phyloP scores from a whole-genome alignment of 2,113 vertebrate genomes.

The Oncorhynchus gorbuscha region DNA sequence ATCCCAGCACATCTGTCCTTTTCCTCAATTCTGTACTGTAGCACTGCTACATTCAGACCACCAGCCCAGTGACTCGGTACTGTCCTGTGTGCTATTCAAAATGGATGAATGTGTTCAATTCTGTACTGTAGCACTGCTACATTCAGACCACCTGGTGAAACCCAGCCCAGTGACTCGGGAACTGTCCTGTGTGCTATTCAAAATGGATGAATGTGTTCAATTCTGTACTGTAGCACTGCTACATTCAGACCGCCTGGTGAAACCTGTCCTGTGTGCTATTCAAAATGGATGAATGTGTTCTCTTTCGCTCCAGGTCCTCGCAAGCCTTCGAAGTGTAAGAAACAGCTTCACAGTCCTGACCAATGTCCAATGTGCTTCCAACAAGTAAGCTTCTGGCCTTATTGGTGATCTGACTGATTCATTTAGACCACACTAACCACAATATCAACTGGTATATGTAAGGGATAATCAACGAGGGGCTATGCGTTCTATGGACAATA shows the following conservation, averaged over 20 bases:
- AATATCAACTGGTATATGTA: too few species aligned
- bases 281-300: not conserved
- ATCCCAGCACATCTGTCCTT: not conserved
- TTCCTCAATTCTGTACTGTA: too few species aligned
- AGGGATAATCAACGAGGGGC: too few species aligned
- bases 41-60: too few species aligned
- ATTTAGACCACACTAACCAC: not conserved
- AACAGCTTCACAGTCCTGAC: slow-evolving; percentile 96
- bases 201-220: not conserved
- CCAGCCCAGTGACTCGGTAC: too few species aligned
- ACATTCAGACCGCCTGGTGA: too few species aligned
- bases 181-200: slow-evolving; percentile 1
- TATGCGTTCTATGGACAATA: too few species aligned
- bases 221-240: too few species aligned
- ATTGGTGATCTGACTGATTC: not conserved
- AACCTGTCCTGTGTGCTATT: not conserved
- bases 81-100: not conserved
- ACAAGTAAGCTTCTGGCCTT: slow-evolving; percentile 81
- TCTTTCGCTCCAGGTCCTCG: slow-evolving; percentile 80
- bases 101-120: not conserved
- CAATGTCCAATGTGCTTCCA: slow-evolving; percentile 91
- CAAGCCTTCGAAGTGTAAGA: slow-evolving; percentile 93
- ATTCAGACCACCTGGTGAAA: too few species aligned
- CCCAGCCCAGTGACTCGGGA: too few species aligned
- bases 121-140: too few species aligned